A percentile compares a stretch with the other conserved stretches of the same genome.
These are phyloP conservation scores for Tenebrosternarchus preto DNA, from an alignment of 2,113 vertebrate species.

Conservation along the genomic window DNA sequence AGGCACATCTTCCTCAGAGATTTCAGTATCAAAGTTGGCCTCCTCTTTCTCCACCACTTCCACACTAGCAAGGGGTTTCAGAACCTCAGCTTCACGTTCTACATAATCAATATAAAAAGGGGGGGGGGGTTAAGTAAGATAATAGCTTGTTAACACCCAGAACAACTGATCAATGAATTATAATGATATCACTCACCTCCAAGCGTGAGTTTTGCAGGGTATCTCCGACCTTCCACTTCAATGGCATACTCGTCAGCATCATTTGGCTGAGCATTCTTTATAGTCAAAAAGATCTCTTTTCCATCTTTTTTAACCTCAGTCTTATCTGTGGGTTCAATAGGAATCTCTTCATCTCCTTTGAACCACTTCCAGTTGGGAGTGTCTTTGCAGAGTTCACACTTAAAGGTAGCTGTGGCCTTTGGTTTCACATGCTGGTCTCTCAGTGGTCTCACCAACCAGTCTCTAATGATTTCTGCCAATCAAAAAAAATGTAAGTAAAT, in stretches of 20 bases:
- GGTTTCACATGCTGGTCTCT: slow-evolving; percentile 96
- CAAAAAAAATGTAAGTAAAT: neutral
- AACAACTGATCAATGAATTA: neutral
- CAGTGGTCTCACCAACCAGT: slow-evolving; percentile 93
- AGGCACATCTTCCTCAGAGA: slow-evolving; percentile 89
- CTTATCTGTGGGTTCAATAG: slow-evolving; percentile 84
- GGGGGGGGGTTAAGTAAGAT: neutral
- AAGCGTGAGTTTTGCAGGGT: slow-evolving; percentile 90
- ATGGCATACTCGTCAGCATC: slow-evolving; percentile 89
- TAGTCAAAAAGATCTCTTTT: slow-evolving; percentile 81
- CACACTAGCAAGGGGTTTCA: slow-evolving; percentile 89
- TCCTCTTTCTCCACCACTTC: slow-evolving; percentile 91
- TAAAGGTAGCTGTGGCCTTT: slow-evolving; percentile 85
- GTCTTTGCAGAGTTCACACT: slow-evolving; percentile 87
- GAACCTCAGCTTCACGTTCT: slow-evolving; percentile 91
- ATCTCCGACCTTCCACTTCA: slow-evolving; percentile 91
- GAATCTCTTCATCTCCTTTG: slow-evolving; percentile 88
- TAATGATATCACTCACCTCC: slow-evolving; percentile 77
- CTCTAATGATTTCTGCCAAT: slow-evolving; percentile 86
- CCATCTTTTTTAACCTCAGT: slow-evolving; percentile 88
- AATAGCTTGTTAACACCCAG: neutral
- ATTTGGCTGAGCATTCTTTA: slow-evolving; percentile 89
- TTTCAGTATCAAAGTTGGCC: slow-evolving; percentile 92
- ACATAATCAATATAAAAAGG: slow-evolving; percentile 31
- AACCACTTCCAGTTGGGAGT: slow-evolving; percentile 95